These are phyloP conservation scores for Haliclona indistincta DNA, from an alignment of 37 sponge, comb jelly and placozoan species.

Conservation along the genomic window DNA sequence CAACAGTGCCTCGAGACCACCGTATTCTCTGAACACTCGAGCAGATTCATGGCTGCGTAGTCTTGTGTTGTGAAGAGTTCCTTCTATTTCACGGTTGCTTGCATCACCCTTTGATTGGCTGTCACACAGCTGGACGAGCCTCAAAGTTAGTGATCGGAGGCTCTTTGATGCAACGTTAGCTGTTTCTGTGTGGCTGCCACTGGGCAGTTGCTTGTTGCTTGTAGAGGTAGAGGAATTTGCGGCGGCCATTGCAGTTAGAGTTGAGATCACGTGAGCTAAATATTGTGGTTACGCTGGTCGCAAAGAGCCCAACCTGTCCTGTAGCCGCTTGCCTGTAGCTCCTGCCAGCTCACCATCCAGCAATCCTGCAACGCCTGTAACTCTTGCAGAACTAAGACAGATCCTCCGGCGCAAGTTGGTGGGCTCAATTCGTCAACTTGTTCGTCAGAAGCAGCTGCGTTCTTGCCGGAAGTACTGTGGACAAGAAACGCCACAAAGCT, in stretches of 20 bases:
- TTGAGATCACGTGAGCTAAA: slow-evolving; percentile 11
- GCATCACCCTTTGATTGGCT: not conserved
- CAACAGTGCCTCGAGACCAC: slow-evolving; percentile 15
- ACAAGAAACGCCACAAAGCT: too few species aligned
- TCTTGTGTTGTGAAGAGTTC: slow-evolving; percentile 40
- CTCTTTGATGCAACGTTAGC: not conserved
- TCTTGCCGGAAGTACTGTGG: too few species aligned
- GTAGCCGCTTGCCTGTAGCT: not conserved
- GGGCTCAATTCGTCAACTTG: too few species aligned
- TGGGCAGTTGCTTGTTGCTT: not conserved
- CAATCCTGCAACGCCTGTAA: not conserved
- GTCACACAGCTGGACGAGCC: not conserved
- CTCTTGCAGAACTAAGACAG: too few species aligned
- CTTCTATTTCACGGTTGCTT: slow-evolving; percentile 10
- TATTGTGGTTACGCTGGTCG: not conserved
- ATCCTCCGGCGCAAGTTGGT: too few species aligned
- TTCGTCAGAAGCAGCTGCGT: too few species aligned
- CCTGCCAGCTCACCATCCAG: not conserved
- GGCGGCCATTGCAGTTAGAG: not conserved
- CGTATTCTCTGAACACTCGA: slow-evolving; percentile 23
- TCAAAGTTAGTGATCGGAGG: slow-evolving; percentile 17
- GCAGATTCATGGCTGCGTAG: slow-evolving; percentile 36
- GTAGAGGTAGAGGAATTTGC: not conserved
- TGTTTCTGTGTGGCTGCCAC: not conserved
- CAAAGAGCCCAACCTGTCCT: slow-evolving; percentile 4